Conservation (phyloP, 1,140 invertebrate species). For the Hypothenemus hampei region DNA sequence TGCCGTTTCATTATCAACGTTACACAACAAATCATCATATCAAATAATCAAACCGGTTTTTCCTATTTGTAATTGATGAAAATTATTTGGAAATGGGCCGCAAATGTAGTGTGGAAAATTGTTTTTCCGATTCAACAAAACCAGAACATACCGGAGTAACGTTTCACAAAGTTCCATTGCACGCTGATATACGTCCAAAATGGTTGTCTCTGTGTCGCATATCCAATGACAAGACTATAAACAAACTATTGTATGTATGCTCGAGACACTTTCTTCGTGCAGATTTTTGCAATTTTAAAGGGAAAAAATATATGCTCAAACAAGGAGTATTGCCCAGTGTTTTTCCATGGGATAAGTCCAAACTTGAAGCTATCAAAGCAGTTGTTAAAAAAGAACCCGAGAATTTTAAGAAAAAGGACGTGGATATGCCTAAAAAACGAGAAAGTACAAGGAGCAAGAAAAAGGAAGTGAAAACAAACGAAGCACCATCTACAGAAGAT, state of each 20-base stretch:
- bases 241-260: conserved; percentile 56
- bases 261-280: conserved; percentile 58
- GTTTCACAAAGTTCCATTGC: conserved; percentile 43
- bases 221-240: conserved; percentile 47
- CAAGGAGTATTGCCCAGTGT: conserved; percentile 52
- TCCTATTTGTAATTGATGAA: too few species aligned
- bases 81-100: too few species aligned
- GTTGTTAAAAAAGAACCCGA: conserved; percentile 24
- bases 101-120: conserved; percentile 42
- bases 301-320: conserved; percentile 53
- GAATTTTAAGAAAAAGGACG: conserved; percentile 14
- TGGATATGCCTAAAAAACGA: conserved; percentile 7
- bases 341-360: conserved; percentile 46
- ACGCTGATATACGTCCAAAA: conserved; percentile 40
- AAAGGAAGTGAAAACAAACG: background rate
- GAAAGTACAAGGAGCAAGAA: background rate
- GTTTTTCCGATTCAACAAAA: conserved; percentile 40
- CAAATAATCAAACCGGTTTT: too few species aligned
- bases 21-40: too few species aligned
- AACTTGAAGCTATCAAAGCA: conserved; percentile 37
- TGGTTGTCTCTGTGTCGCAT: conserved; percentile 43
- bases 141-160: conserved; percentile 42
- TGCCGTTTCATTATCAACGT: too few species aligned
- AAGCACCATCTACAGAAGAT: background rate
- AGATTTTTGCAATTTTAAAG: conserved; percentile 57